Evolutionary conservation across 1,140 invertebrate genomes (phyloP), one percentile per base, ranked within the genome.

Genomic region (Zeugodacus cucurbitae): DNA sequence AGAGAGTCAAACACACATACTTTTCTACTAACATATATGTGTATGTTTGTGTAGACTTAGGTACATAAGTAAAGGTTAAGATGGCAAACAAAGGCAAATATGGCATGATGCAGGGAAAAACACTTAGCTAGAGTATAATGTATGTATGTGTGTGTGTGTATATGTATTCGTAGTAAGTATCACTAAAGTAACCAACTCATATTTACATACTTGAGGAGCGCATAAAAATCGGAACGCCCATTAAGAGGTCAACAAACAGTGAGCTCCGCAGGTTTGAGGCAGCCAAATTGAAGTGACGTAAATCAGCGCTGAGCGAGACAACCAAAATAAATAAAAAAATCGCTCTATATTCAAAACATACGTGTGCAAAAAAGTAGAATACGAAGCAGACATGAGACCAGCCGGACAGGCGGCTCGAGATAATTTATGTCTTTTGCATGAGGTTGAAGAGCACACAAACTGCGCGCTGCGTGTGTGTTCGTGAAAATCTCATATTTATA

Each of bases 361-460:
- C 2, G 41, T 7, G 41, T 74, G 22, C 14, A 44, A 41, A 41
- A 74, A 3, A 37, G 37, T 22, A 74, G 14, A n/a, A n/a, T n/a
- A n/a, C 34, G 8, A 10, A 26, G 17, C 29, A 64, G 14, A 1
- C n/a, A 34, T 34, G 8, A 44, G 70, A 74, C 1, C 34, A 74
- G 74, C 74, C 74, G 26, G 74, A 82, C 41, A 54, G 74, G 37
- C 74, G 44, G 22, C 74, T 48, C 22, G n/a, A 82, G 22, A 54
- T 82, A 82, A 82, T 82, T 82, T 82, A 82, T 82, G n/a, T 82
- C 41, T 1, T 29, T 82, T 48, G 34, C 74, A 48, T 54, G 41
- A 62, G 58, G 58, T 62, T n/a, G 10, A 26, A 26, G 7, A 0
- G n/a, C 6, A 62, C 6, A 62, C 22, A n/a, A 26, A 17, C 22